These are phyloP conservation scores for Cryptomyrus ogoouensis DNA, from an alignment of 2,113 vertebrate species.

Conservation along the genomic window DNA sequence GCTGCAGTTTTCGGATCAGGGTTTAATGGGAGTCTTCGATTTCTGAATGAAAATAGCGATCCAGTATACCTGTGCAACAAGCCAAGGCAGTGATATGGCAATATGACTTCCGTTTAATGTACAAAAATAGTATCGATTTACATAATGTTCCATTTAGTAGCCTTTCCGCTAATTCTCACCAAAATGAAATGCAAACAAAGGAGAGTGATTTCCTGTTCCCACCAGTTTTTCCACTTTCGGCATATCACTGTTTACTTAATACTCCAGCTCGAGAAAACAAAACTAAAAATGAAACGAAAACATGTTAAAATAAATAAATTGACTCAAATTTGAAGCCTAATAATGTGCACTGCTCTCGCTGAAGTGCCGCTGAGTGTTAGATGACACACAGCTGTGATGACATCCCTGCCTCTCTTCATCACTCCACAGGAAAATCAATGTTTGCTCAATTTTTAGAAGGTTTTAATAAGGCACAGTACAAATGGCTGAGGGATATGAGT, in stretches of 20 bases:
- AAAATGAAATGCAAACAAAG: not conserved
- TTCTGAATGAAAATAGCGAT: not conserved
- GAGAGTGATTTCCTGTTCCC: not conserved
- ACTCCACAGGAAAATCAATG: not conserved
- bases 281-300: slow-evolving; percentile 2
- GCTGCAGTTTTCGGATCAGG: not conserved
- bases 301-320: not conserved
- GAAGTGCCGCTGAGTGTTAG: not conserved
- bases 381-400: not conserved
- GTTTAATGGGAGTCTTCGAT: not conserved
- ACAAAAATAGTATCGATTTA: not conserved
- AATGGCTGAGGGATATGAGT: slow-evolving; percentile 13
- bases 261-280: not conserved
- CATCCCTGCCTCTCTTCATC: not conserved
- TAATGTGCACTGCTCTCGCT: not conserved
- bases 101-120: not conserved
- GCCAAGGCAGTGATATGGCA: not conserved
- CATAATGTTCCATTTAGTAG: too few relatives aligned
- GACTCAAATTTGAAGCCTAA: not conserved
- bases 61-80: not conserved
- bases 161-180: not conserved
- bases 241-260: not conserved
- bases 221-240: not conserved
- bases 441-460: slow-evolving; percentile 13
- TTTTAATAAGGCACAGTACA: slow-evolving; percentile 12